Evolutionary conservation across 2,888 invertebrate genomes (phyloP).

Genomic region (Apamea epomidion): DNA sequence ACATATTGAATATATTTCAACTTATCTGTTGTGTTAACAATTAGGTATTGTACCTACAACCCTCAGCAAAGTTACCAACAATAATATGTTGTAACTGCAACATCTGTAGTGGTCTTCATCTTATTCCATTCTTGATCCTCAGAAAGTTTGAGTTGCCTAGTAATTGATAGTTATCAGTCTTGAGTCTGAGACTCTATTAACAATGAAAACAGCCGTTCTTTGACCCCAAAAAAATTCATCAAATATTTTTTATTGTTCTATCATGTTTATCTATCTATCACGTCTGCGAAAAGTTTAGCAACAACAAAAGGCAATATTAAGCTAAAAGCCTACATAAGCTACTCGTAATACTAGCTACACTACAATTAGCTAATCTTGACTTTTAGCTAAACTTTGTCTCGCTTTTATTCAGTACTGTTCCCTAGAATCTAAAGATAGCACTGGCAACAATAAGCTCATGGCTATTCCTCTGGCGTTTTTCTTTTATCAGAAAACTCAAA

Average conservation of each 20-base stretch:
- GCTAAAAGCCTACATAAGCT: too few species aligned
- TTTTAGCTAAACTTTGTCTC: too few species aligned
- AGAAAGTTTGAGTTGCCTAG: not conserved
- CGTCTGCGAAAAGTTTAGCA: too few species aligned
- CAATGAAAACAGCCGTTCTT: not conserved
- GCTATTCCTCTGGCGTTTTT: not conserved
- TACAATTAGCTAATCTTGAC: too few species aligned
- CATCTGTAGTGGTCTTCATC: not conserved
- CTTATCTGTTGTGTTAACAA: slow-evolving; percentile 21
- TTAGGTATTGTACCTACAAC: not conserved
- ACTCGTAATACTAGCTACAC: too few species aligned
- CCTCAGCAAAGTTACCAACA: not conserved
- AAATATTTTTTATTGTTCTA: too few species aligned
- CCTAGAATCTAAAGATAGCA: not conserved
- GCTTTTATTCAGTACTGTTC: not conserved
- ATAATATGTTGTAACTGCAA: not conserved
- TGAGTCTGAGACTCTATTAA: not conserved
- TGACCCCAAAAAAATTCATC: too few species aligned
- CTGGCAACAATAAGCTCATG: not conserved
- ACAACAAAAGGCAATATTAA: too few species aligned
- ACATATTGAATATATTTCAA: slow-evolving; percentile 47
- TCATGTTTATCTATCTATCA: too few species aligned
- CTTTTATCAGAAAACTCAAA: slow-evolving; percentile 8
- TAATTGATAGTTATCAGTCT: not conserved
- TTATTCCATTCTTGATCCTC: too few species aligned